These are phyloP conservation scores for Pimpla rufipes DNA, from an alignment of 2,888 invertebrate species.

Conservation along the genomic window DNA sequence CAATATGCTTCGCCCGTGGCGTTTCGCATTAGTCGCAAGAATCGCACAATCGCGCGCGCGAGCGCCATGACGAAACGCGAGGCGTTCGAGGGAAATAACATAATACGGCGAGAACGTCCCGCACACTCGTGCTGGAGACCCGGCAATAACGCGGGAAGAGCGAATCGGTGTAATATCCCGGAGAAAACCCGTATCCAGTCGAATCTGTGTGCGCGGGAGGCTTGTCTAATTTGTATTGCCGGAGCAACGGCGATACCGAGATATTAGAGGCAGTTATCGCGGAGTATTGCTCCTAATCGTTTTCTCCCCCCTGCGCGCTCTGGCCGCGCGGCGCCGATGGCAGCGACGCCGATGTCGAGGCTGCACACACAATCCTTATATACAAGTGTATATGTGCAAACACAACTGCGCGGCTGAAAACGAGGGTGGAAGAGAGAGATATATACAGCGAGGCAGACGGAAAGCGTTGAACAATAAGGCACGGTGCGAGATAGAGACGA, in stretches of 20 bases:
- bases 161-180: conserved; percentile 67
- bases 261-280: conserved; percentile 85
- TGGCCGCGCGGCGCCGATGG: conserved; percentile 44
- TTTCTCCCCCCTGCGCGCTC: conserved; percentile 72
- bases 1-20: conserved; percentile 37
- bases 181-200: conserved; percentile 67
- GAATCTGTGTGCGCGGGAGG: conserved; percentile 77
- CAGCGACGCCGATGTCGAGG: conserved; percentile 51
- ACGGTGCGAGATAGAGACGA: conserved; percentile 67
- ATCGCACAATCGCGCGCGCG: conserved; percentile 19
- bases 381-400: not conserved
- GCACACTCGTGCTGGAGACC: not conserved
- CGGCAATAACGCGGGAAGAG: conserved; percentile 50
- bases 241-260: conserved; percentile 78
- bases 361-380: not conserved
- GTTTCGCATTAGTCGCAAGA: conserved; percentile 6
- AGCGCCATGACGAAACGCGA: conserved; percentile 43
- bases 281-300: conserved; percentile 85
- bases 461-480: conserved; percentile 61
- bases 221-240: conserved; percentile 83
- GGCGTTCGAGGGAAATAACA: conserved; percentile 37
- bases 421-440: conserved; percentile 40
- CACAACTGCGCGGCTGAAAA: conserved; percentile 28
- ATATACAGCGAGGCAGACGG: conserved; percentile 46
- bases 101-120: conserved; percentile 29